These are phyloP conservation scores for Tortricodes alternella DNA, from an alignment of 2,888 invertebrate genomes.

Conservation along the genomic window DNA sequence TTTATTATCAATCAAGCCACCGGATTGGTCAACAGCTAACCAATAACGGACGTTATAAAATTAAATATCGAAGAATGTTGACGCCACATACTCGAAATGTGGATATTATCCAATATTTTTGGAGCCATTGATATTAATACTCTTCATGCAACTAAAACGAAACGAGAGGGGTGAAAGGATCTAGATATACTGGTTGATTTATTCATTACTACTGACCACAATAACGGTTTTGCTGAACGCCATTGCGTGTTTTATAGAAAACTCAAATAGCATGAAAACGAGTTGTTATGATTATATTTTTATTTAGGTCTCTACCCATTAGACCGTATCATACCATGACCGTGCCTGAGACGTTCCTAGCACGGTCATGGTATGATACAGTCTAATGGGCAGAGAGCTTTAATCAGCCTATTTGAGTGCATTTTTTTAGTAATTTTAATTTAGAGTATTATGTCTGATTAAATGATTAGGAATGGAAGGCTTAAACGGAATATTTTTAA, in stretches of 20 bases:
- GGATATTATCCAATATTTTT: slow-evolving; percentile 1
- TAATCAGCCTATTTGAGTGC: no score
- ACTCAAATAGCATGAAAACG: slow-evolving; percentile 58
- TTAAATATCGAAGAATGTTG: slow-evolving; percentile 58
- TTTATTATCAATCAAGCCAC: slow-evolving; percentile 58
- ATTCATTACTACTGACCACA: background rate
- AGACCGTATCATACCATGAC: no score
- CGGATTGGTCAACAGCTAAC: slow-evolving; percentile 60
- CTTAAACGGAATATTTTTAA: no score
- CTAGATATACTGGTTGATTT: slow-evolving; percentile 37
- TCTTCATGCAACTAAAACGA: slow-evolving; percentile 34
- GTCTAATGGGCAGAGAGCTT: no score
- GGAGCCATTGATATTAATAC: slow-evolving; percentile 36
- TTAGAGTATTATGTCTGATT: no score
- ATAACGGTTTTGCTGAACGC: slow-evolving; percentile 4
- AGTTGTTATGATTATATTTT: slow-evolving; percentile 30
- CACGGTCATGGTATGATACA: no score
- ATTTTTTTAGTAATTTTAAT: no score
- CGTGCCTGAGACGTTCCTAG: no score
- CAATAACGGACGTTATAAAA: slow-evolving; percentile 55
- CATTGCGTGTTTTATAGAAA: slow-evolving; percentile 42
- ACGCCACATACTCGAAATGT: slow-evolving; percentile 35
- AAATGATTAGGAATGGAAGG: no score
- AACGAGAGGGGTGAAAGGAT: slow-evolving; percentile 33
- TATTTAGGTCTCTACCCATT: no score